Evolutionary conservation across 2,888 invertebrate species (phyloP), one percentile per base, ranked within the genome.

Genomic region (Ceraclea dissimilis): DNA sequence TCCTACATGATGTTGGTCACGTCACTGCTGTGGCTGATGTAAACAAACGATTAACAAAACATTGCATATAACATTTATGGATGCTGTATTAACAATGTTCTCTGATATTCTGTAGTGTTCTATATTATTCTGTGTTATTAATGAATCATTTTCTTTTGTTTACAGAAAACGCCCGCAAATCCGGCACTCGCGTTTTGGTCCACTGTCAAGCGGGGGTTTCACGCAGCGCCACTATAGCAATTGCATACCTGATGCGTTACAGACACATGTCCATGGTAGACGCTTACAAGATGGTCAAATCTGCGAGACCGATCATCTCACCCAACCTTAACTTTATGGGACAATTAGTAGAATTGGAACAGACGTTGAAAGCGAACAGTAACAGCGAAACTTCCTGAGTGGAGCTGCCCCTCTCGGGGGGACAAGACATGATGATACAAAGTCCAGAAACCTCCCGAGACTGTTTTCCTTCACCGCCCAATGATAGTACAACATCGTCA

Each of bases 171-270:
- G 62, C 62, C 18, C 53, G 62, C 20, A 60, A 56, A 49, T 52
- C 60, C 6, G 62, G 62, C 6, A 58, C 60, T 47, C 53, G 86
- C 66, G 91, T 95, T 43, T 79, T 96, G 68, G 86, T 96, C 59
- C 96, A 96, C 73, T 96, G 96, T 72, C 95, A 95, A 68, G 95
- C 94, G 51, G 96, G 96, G 52, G 90, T 96, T 51, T 95, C 94
- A 54, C 82, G 95, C 63, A 94, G 94, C 63, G 93, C 95, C 61
- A 95, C 95, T 61, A 85, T 96, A 69, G 93, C 93, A 67, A 94
- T 96, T 68, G 94, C 95, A 50, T 96, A 92, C 76, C 83, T 95
- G 66, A 94, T 96, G 91, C 86, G 90, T 66, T 88, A 90, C 73
- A 86, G 88, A 69, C 83, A 84, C 59, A 71, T 93, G 70, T 84